Percentiles rank a stretch among this genome's conserved stretches.
Conservation (phyloP, 2,113 vertebrate genomes). For the Calidris pugnax region DNA sequence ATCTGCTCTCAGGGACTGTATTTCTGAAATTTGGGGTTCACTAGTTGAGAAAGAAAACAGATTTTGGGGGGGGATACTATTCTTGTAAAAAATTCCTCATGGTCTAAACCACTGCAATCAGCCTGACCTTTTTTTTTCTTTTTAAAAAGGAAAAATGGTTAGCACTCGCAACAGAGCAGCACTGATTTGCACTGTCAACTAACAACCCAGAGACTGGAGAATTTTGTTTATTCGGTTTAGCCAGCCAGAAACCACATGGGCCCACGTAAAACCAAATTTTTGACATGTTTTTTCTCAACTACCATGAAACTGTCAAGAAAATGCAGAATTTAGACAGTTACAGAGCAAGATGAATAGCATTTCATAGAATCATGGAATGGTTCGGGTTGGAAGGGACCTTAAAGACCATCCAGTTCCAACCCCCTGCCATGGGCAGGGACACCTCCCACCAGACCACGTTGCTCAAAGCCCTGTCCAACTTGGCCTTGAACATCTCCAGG, state of each 20-base stretch:
- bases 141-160: neutral
- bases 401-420: neutral
- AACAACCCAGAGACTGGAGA: neutral
- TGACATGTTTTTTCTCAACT: neutral
- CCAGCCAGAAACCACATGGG: neutral
- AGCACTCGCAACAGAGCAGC: neutral
- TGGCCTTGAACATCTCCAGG: neutral
- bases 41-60: neutral
- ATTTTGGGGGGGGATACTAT: neutral
- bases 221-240: neutral
- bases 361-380: neutral
- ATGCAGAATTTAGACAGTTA: neutral
- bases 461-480: neutral
- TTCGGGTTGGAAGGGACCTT: neutral
- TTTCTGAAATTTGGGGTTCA: neutral
- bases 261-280: neutral
- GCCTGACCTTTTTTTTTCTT: neutral
- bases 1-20: neutral
- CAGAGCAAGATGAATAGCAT: neutral
- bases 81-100: neutral
- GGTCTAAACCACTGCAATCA: neutral
- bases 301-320: neutral
- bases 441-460: neutral
- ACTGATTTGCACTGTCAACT: neutral
- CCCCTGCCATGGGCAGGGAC: neutral